These are phyloP conservation scores for Patagioenas fasciata DNA, from an alignment of 2,113 vertebrate genomes.

Conservation along the genomic window DNA sequence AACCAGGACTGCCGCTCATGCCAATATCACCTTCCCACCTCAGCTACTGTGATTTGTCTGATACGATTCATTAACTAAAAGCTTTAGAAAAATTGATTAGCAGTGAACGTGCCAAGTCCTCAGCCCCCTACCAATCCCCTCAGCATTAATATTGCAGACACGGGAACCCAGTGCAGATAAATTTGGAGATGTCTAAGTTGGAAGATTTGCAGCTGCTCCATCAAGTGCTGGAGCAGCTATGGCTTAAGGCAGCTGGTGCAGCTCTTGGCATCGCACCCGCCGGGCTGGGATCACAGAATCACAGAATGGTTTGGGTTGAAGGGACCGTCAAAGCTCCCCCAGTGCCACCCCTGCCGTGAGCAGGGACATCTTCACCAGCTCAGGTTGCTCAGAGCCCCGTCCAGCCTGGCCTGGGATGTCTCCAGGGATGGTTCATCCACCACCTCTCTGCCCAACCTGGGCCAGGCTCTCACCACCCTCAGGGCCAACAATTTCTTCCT, in stretches of 20 bases:
- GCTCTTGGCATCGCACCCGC: accelerated
- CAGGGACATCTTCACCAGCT: too few relatives aligned
- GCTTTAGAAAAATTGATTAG: background rate
- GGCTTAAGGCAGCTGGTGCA: background rate
- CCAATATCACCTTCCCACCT: background rate
- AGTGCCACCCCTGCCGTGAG: too few relatives aligned
- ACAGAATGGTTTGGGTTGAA: too few relatives aligned
- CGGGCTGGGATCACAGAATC: too few relatives aligned
- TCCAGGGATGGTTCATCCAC: too few relatives aligned
- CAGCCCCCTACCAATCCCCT: accelerated
- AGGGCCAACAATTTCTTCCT: too few relatives aligned
- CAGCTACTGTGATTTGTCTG: background rate
- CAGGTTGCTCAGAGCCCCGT: too few relatives aligned
- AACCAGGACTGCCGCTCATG: background rate
- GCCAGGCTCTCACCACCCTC: too few relatives aligned
- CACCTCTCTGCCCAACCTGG: too few relatives aligned
- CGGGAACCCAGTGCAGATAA: background rate
- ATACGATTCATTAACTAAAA: background rate
- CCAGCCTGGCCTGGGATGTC: too few relatives aligned
- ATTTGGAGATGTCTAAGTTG: background rate
- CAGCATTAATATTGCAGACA: background rate
- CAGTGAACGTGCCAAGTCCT: background rate
- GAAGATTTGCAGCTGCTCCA: background rate
- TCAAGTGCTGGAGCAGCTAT: background rate
- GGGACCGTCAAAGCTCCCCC: too few relatives aligned